A percentile compares a stretch with the other conserved stretches of the same genome.
Conservation (phyloP, 1,140 invertebrate genomes). For the Trichomalopsis sarcophagae region DNA sequence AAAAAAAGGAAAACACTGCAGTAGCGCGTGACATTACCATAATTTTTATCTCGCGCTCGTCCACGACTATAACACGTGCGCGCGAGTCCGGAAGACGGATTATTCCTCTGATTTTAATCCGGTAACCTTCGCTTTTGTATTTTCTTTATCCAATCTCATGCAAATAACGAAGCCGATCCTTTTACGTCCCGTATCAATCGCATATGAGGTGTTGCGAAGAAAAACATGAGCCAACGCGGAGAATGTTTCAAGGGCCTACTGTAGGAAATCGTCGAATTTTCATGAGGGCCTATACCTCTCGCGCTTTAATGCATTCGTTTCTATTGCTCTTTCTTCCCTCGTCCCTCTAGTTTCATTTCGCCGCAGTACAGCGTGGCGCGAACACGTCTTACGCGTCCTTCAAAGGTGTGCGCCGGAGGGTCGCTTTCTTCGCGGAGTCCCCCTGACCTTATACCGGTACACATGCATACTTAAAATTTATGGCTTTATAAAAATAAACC, state of each 20-base stretch:
- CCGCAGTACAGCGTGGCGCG: too few relatives aligned
- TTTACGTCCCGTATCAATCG: neutral
- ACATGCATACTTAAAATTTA: neutral
- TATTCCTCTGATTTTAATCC: neutral
- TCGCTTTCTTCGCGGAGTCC: neutral
- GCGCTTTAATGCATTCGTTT: conserved; percentile 17
- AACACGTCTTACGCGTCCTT: too few relatives aligned
- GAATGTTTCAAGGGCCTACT: neutral
- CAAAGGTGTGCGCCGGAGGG: neutral
- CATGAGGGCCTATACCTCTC: neutral
- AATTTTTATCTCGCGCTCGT: neutral
- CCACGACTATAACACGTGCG: neutral
- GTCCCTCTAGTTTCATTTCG: too few relatives aligned
- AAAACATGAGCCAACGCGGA: neutral
- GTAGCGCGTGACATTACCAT: neutral
- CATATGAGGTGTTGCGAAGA: neutral
- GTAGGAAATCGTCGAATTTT: neutral
- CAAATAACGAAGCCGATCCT: too few relatives aligned
- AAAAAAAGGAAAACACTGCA: neutral
- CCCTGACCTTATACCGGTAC: neutral
- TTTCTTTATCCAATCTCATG: neutral
- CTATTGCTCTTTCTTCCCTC: neutral
- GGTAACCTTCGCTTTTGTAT: neutral
- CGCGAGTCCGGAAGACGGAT: neutral
- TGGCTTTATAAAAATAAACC: conserved; percentile 30